These are phyloP conservation scores for Chaetura pelagica DNA, from an alignment of 2,113 vertebrate genomes.

Conservation along the genomic window DNA sequence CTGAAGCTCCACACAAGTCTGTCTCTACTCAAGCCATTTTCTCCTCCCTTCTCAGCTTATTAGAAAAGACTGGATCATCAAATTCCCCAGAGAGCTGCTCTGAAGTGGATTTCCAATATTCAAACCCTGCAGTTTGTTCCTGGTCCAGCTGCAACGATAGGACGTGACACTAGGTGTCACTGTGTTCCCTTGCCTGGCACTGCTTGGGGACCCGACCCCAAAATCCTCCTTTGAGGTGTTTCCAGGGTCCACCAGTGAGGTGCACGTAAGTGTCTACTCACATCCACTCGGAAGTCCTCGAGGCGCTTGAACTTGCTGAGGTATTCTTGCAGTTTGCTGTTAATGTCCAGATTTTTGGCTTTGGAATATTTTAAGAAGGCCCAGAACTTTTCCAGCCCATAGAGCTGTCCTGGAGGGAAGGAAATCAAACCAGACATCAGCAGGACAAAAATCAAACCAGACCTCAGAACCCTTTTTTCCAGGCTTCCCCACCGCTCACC, in stretches of 20 bases:
- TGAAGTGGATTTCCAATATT: neutral
- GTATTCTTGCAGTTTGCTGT: conserved; percentile 92
- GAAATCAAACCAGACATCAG: neutral
- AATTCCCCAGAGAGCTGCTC: neutral
- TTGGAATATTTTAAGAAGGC: conserved; percentile 99
- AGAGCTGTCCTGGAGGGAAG: conserved; percentile 87
- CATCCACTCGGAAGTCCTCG: conserved; percentile 97
- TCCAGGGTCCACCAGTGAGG: too few relatives aligned
- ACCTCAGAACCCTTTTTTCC: neutral
- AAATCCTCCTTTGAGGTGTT: neutral
- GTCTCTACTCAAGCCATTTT: neutral
- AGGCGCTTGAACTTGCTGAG: conserved; percentile 96
- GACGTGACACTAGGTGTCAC: conserved; percentile 15
- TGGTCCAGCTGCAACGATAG: neutral
- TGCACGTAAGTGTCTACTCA: conserved; percentile 73
- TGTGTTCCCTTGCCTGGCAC: neutral
- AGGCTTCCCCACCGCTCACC: neutral
- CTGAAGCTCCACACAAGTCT: neutral
- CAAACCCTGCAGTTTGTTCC: neutral
- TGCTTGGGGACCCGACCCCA: rapidly evolving
- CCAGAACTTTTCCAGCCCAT: conserved; percentile 99
- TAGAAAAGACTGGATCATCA: neutral
- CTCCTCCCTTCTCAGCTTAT: neutral
- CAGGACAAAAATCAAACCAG: neutral
- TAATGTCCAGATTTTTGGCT: conserved; percentile 94